A percentile compares a stretch with the other conserved stretches of the same genome.
phyloP scores from a whole-genome alignment of 2,113 vertebrate genomes.

The Athene cunicularia region DNA sequence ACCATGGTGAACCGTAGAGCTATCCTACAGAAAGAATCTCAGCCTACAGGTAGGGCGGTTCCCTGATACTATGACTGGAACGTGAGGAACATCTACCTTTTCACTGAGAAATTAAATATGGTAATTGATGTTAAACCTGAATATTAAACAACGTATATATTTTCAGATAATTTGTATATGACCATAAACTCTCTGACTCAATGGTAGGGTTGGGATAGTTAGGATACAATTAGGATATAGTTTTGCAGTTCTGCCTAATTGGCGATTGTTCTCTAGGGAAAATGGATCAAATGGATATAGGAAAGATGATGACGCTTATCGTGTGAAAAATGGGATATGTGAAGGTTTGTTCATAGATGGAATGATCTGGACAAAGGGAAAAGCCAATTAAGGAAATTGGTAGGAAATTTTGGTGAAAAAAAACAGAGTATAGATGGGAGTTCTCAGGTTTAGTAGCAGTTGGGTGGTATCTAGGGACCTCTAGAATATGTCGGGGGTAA shows the following conservation, averaged over 20 bases:
- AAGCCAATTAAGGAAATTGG: not conserved
- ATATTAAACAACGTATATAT: not conserved
- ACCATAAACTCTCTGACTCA: not conserved
- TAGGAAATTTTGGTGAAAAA: not conserved
- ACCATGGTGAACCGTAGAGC: fast-evolving
- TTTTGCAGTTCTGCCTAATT: not conserved
- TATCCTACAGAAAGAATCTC: not conserved
- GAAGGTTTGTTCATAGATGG: not conserved
- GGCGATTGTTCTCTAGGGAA: not conserved
- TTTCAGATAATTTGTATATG: not conserved
- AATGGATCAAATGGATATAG: not conserved
- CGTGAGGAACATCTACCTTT: not conserved
- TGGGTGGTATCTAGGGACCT: not conserved
- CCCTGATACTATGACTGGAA: not conserved
- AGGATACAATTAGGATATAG: not conserved
- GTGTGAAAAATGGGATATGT: not conserved
- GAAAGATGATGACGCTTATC: not conserved
- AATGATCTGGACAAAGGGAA: not conserved
- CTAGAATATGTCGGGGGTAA: not conserved
- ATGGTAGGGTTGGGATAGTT: not conserved
- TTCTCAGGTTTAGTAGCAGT: not conserved
- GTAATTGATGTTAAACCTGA: not conserved
- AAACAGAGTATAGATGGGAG: fast-evolving
- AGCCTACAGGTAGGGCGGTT: not conserved
- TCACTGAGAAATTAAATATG: not conserved